Conservation (phyloP, 2,797 vertebrate genomes). For the Margarornis squamiger region DNA sequence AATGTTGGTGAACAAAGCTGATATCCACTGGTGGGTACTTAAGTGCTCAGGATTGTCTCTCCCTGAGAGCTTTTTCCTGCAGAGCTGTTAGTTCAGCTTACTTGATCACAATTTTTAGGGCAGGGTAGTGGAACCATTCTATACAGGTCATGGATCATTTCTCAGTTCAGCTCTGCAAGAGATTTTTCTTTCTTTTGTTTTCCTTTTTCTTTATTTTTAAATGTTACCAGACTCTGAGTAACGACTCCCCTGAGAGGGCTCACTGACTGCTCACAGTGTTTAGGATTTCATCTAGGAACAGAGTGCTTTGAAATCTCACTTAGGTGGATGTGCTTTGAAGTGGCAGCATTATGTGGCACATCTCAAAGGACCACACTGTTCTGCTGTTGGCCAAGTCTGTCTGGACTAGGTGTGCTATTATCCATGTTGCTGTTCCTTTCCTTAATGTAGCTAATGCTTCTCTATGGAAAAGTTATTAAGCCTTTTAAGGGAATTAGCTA, state of each 20-base stretch:
- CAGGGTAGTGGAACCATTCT: not conserved
- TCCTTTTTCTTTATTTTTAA: too few species aligned
- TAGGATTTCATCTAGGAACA: not conserved
- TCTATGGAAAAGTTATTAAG: not conserved
- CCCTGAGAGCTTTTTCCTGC: not conserved
- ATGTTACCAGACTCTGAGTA: not conserved
- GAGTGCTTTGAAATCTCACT: not conserved
- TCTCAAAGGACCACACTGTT: not conserved
- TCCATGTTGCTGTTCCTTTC: not conserved
- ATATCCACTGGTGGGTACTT: not conserved
- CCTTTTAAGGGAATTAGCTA: not conserved
- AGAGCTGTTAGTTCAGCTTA: not conserved
- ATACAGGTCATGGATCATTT: accelerated
- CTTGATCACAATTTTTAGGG: not conserved
- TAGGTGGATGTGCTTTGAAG: not conserved
- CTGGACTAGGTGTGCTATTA: not conserved
- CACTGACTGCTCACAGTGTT: accelerated
- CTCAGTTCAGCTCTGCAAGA: not conserved
- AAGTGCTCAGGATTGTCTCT: not conserved
- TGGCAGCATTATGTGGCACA: not conserved
- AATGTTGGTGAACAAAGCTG: not conserved
- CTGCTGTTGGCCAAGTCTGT: not conserved
- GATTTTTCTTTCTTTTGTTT: accelerated
- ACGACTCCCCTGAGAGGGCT: not conserved
- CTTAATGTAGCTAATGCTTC: not conserved